Percentiles rank a stretch among this genome's conserved stretches.
phyloP scores from a whole-genome alignment of 2,888 invertebrate genomes.

The Hyppa rectilinea region DNA sequence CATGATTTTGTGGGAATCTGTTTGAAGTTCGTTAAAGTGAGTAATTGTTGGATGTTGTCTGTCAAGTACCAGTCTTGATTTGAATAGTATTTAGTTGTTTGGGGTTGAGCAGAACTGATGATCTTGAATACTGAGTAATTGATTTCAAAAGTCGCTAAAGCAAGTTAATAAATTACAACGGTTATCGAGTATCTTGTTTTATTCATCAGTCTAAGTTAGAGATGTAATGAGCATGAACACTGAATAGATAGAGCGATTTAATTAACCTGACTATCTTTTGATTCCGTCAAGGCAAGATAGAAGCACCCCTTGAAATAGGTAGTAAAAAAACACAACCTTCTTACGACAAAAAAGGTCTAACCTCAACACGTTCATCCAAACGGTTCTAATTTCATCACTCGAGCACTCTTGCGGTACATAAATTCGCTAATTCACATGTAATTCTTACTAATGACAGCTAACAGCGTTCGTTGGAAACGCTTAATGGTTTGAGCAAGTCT shows the following conservation, averaged over 20 bases:
- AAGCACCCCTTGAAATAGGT: not conserved
- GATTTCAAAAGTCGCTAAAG: not conserved
- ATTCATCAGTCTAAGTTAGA: not conserved
- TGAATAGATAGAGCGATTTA: not conserved
- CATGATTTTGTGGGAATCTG: constrained; percentile 77
- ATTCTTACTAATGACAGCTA: constrained; percentile 75
- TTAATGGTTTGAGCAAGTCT: constrained; percentile 74
- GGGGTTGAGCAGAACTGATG: not conserved
- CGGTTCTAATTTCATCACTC: constrained; percentile 69
- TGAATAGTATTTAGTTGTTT: constrained; percentile 1
- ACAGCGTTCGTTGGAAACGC: constrained; percentile 73
- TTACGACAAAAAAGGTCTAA: constrained; percentile 26
- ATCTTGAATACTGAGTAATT: not conserved
- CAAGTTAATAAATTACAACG: not conserved
- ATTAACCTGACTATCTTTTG: not conserved
- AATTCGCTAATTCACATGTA: constrained; percentile 77
- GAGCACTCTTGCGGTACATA: constrained; percentile 74
- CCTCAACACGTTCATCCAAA: constrained; percentile 47
- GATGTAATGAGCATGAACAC: not conserved
- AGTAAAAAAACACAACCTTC: not conserved
- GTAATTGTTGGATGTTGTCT: constrained; percentile 45
- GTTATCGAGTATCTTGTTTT: not conserved
- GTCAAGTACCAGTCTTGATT: constrained; percentile 36
- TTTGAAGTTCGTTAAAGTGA: constrained; percentile 47
- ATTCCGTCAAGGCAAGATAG: not conserved